Evolutionary conservation across 2,113 vertebrate genomes (phyloP).

Genomic region (Crypturellus undulatus): DNA sequence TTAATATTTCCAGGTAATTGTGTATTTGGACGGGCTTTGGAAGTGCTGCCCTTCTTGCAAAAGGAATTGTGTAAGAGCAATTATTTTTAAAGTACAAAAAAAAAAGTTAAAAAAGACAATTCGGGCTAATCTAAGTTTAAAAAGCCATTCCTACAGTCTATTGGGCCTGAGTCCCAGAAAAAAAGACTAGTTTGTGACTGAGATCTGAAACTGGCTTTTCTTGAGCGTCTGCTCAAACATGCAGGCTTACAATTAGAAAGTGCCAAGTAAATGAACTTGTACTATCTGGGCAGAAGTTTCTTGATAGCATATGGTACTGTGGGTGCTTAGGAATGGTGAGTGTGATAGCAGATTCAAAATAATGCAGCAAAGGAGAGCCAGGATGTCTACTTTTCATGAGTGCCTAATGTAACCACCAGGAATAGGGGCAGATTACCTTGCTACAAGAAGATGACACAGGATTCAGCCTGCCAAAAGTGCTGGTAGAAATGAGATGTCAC

Average conservation of each 20-base stretch:
- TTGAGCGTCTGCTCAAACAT: neutral
- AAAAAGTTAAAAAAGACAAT: conserved; percentile 57
- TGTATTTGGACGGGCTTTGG: conserved; percentile 47
- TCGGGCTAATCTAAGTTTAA: conserved; percentile 53
- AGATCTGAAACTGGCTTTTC: neutral
- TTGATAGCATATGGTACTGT: fast-evolving
- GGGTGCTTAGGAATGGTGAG: neutral
- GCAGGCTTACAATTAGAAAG: neutral
- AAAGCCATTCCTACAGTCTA: conserved; percentile 58
- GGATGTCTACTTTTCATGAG: neutral
- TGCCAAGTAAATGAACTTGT: neutral
- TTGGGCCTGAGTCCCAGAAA: conserved; percentile 26
- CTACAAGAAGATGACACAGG: neutral
- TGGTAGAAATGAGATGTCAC: neutral
- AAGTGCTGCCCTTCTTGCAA: conserved; percentile 52
- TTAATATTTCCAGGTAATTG: conserved; percentile 58
- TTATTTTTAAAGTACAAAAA: conserved; percentile 52
- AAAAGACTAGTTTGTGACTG: conserved; percentile 23
- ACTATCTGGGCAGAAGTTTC: neutral
- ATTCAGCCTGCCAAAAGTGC: neutral
- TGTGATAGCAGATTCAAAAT: neutral
- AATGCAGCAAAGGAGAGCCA: neutral
- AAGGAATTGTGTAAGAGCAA: conserved; percentile 42
- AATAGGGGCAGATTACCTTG: neutral
- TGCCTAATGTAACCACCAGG: neutral